Percentiles rank a stretch among this genome's conserved stretches.
These are phyloP conservation scores for Lycopodina hypogea DNA, from an alignment of 37 sponge, comb jelly and placozoan species.

Conservation along the genomic window DNA sequence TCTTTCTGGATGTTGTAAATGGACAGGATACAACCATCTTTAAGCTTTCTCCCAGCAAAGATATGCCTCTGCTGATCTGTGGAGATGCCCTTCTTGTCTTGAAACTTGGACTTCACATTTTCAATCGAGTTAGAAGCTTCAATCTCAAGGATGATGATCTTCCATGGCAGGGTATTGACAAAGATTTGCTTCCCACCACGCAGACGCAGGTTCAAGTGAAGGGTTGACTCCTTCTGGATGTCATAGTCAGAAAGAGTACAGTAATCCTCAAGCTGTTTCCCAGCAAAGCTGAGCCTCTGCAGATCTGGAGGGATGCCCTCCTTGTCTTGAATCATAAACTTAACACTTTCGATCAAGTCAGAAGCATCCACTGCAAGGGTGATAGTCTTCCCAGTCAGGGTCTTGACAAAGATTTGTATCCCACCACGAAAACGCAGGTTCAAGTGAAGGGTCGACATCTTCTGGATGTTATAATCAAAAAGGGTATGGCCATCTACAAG, in stretches of 20 bases:
- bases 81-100: slow-evolving; percentile 93
- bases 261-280: slow-evolving; percentile 80
- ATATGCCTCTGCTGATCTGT: slow-evolving; percentile 90
- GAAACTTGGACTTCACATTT: slow-evolving; percentile 91
- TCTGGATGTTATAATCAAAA: slow-evolving; percentile 83
- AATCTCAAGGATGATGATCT: slow-evolving; percentile 90
- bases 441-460: slow-evolving; percentile 89
- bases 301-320: slow-evolving; percentile 93
- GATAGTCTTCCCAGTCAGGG: slow-evolving; percentile 91
- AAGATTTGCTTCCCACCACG: slow-evolving; percentile 86
- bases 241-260: slow-evolving; percentile 92
- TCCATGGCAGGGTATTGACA: slow-evolving; percentile 90
- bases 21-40: slow-evolving; percentile 88
- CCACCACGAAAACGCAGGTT: slow-evolving; percentile 66
- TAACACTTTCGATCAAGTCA: slow-evolving; percentile 65
- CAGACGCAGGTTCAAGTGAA: slow-evolving; percentile 46
- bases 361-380: slow-evolving; percentile 85
- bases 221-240: slow-evolving; percentile 84
- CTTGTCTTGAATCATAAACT: slow-evolving; percentile 89
- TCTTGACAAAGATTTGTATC: slow-evolving; percentile 92
- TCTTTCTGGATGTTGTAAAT: slow-evolving; percentile 97
- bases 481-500: slow-evolving; percentile 60
- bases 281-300: slow-evolving; percentile 72
- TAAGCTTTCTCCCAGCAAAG: slow-evolving; percentile 38
- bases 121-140: slow-evolving; percentile 87